Evolutionary conservation across 2,113 vertebrate genomes (phyloP), one percentile per base, ranked within the genome.

Genomic region (Bostrychus sinensis): DNA sequence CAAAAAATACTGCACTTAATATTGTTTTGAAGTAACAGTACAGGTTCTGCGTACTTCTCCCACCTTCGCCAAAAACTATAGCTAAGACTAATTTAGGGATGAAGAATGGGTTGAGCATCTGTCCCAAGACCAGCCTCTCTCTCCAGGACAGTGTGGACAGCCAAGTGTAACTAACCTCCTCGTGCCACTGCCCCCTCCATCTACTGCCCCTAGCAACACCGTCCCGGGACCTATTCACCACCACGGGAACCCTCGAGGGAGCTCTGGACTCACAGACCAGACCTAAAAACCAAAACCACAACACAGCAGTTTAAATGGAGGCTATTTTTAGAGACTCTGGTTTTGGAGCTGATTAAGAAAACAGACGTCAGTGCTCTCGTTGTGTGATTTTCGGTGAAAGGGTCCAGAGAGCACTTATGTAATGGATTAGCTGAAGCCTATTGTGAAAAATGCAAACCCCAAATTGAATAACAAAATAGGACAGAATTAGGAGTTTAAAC

Each of bases 141-240:
- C 38, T 51, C 7, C 16, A 53, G 56, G 80, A 82, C 78, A 86
- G 57, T 73, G 78, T 58, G 79, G 77, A 80, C 75, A 76, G 72
- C 53, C 81, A 77, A 80, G 81, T 85, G 85, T 83, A 70, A 86
- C 68, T 84, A 86, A 85, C 67, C 62, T 16, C 22, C 73, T 80
- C 70, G 57, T 80, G 61, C 75, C 79, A 75, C 56, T 56, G 76
- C 48, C 39, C 43, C n/a, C 32, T 59, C 71, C 43, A 25, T 41
- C 65, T 39, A 72, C 58, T 66, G 66, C 81, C 75, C 86, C 55
- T 84, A 26, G 83, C 84, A 89, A 88, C 85, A 53, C 7, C 45
- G 36, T 42, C 10, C 19, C 72, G 64, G 14, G 68, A 36, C 66
- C 76, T 50, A 77, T 57, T 81, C 72, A 80, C 53, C 41, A 62